Base-by-base conservation (phyloP, 1,140 invertebrate species). In the Anagrus nilaparvatae region DNA sequence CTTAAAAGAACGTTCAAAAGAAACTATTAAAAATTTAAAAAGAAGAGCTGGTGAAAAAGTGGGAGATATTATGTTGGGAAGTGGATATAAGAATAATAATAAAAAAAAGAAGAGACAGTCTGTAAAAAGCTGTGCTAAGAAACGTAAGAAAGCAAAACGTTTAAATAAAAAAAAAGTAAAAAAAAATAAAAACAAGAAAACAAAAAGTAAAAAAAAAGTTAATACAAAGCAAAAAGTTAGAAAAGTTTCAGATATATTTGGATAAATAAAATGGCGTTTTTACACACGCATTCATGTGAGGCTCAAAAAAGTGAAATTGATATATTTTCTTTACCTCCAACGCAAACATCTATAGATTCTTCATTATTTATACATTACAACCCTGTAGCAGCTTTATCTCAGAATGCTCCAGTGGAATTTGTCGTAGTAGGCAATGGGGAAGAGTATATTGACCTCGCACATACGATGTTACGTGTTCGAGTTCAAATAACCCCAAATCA, bases 251-350 rank as follows among this genome's bases (percentile, higher is more conserved):
- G n/a, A n/a, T n/a, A n/a, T n/a, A n/a, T n/a, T n/a, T n/a, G n/a
- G n/a, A n/a, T n/a, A n/a, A n/a, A n/a, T n/a, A n/a, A n/a, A n/a
- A 48, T 46, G 35, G 42, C 35, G 5, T 49, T 54, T 34, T 20
- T 55, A 29, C 43, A 52, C 17, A 34, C 36, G 9, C 49, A 53
- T 23, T 53, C 49, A 1, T 46, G 46, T 12, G 48, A 56, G 43
- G 52, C 48, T 28, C 33, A 47, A 9, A 54, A 56, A 44, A 53
- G 59, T 6, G 59, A 71, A 51, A 44, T 69, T 21, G 63, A 70
- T 51, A 44, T 70, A n/a, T 72, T 69, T 52, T 40, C 54, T 25
- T 35, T 70, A 27, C 56, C 63, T 21, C 54, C 59, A 5, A 65
- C 60, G 6, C 60, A 70, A 50, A 67, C 61, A 5, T 59, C 56